Conservation (phyloP, 2,797 vertebrate species). For the Stomatorhinus walkeri region DNA sequence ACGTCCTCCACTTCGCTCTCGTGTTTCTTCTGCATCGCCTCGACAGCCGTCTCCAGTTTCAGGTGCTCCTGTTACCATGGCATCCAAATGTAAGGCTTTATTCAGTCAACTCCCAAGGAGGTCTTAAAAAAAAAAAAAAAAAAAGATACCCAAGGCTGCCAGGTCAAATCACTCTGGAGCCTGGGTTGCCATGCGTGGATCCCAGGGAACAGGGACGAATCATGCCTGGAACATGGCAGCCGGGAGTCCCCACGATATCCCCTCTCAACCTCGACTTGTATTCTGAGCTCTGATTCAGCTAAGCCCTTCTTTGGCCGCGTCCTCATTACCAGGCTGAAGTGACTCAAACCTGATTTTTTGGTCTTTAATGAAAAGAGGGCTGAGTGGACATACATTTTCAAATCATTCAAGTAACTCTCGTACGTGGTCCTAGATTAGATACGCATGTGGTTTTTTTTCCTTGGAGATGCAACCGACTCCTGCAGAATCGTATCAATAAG, state of each 20-base stretch:
- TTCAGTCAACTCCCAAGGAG: conserved; percentile 37
- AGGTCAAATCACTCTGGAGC: not conserved
- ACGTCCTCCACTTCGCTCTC: conserved; percentile 54
- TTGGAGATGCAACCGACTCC: not conserved
- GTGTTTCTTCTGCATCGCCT: conserved; percentile 54
- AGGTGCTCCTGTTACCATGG: conserved; percentile 51
- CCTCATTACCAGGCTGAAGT: not conserved
- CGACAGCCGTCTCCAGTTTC: conserved; percentile 52
- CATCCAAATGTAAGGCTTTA: conserved; percentile 41
- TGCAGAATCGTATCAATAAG: not conserved
- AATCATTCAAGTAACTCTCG: not conserved
- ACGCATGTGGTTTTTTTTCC: not conserved
- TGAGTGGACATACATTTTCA: not conserved
- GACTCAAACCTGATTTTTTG: not conserved
- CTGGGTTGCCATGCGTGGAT: not conserved
- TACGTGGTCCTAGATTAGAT: not conserved
- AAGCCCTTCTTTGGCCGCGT: not conserved
- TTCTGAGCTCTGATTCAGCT: not conserved
- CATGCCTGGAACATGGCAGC: not conserved
- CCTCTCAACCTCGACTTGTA: not conserved
- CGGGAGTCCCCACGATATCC: not conserved
- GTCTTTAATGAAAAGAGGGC: not conserved
- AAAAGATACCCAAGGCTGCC: conserved; percentile 24
- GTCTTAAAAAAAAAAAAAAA: conserved; percentile 43
- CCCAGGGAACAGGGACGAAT: not conserved